phyloP scores from a whole-genome alignment of 2,797 vertebrate genomes.

The Psittacula echo region DNA sequence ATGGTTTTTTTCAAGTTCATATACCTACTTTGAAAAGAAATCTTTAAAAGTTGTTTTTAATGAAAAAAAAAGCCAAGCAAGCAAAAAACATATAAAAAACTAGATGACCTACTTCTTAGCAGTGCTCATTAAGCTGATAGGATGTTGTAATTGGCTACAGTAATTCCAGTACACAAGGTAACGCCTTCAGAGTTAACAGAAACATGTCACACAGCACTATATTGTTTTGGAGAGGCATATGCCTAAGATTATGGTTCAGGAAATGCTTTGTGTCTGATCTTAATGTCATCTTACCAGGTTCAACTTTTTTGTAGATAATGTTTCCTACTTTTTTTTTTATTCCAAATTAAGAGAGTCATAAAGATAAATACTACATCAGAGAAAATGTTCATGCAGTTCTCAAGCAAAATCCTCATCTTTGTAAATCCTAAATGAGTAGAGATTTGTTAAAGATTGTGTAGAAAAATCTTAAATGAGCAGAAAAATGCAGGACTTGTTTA shows the following conservation, averaged over 20 bases:
- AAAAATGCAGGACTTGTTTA: conserved; percentile 46
- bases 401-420: conserved; percentile 3
- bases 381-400: background rate
- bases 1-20: background rate
- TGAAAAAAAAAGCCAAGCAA: background rate
- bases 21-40: background rate
- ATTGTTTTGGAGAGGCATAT: background rate
- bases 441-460: background rate
- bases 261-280: background rate
- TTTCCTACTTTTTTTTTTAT: background rate
- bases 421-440: background rate
- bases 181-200: background rate
- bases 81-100: background rate
- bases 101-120: background rate
- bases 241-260: background rate
- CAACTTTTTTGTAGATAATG: background rate
- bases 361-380: background rate
- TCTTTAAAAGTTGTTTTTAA: background rate
- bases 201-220: background rate
- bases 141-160: background rate
- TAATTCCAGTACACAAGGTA: background rate
- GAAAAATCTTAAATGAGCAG: conserved; percentile 8
- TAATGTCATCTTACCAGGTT: background rate
- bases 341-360: background rate
- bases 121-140: background rate